Evolutionary conservation across 2,797 vertebrate genomes (phyloP).

Genomic region (Balearica regulorum): DNA sequence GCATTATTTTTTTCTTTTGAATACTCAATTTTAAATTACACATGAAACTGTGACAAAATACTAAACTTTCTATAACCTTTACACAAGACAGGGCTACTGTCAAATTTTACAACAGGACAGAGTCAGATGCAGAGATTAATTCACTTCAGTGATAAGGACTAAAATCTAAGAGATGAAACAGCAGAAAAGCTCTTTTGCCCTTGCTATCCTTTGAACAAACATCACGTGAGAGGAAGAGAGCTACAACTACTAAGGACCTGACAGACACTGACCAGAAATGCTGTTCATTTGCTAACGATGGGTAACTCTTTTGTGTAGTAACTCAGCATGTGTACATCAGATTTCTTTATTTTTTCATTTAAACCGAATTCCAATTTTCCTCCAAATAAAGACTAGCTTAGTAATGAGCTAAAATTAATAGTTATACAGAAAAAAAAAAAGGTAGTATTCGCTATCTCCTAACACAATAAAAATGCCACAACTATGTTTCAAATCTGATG

Average conservation of each 20-base stretch:
- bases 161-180: slow-evolving; percentile 19
- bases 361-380: neutral
- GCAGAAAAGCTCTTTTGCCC: slow-evolving; percentile 5
- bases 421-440: neutral
- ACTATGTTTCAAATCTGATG: neutral
- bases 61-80: neutral
- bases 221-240: neutral
- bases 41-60: neutral
- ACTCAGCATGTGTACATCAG: neutral
- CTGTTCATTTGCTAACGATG: neutral
- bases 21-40: neutral
- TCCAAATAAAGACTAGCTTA: neutral
- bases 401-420: neutral
- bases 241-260: neutral
- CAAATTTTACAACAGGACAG: neutral
- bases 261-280: neutral
- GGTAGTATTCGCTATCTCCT: neutral
- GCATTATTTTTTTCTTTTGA: neutral
- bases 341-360: neutral
- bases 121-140: neutral
- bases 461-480: neutral
- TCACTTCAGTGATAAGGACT: neutral
- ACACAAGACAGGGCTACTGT: neutral
- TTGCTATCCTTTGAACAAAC: neutral
- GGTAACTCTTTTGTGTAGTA: neutral